phyloP scores from a whole-genome alignment of 2,113 vertebrate genomes.

The Ornithorhynchus anatinus region DNA sequence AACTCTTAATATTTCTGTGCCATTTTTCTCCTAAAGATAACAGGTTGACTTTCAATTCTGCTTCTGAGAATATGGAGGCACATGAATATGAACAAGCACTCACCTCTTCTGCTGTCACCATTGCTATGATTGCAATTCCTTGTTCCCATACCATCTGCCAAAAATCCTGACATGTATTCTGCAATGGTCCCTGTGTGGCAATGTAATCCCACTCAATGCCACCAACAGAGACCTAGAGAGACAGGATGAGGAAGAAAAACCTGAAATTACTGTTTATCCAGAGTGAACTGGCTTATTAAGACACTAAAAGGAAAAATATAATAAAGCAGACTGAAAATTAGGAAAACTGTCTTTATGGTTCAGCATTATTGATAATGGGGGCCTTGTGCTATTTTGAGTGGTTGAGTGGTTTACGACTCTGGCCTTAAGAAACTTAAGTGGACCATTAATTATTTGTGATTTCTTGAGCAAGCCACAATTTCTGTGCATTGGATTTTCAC shows the following conservation, averaged over 20 bases:
- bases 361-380: too few species aligned
- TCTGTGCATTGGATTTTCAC: too few species aligned
- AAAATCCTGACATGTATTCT: constrained; percentile 94
- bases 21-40: background rate
- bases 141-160: constrained; percentile 99
- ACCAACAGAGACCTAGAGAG: constrained; percentile 80
- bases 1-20: background rate
- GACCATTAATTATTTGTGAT: too few species aligned
- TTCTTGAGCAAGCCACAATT: too few species aligned
- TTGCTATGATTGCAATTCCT: constrained; percentile 91
- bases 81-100: background rate
- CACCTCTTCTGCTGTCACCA: constrained; percentile 97
- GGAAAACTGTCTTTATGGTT: too few species aligned
- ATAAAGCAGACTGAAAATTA: too few species aligned
- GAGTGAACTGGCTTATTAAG: too few species aligned
- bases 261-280: background rate
- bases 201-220: constrained; percentile 96
- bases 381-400: too few species aligned
- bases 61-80: background rate
- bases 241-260: background rate
- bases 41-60: accelerated
- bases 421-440: too few species aligned
- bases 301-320: too few species aligned
- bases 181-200: constrained; percentile 89
- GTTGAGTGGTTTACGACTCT: too few species aligned